Conservation (phyloP, 2,888 invertebrate species). For the Caenorhabditis sp. region DNA sequence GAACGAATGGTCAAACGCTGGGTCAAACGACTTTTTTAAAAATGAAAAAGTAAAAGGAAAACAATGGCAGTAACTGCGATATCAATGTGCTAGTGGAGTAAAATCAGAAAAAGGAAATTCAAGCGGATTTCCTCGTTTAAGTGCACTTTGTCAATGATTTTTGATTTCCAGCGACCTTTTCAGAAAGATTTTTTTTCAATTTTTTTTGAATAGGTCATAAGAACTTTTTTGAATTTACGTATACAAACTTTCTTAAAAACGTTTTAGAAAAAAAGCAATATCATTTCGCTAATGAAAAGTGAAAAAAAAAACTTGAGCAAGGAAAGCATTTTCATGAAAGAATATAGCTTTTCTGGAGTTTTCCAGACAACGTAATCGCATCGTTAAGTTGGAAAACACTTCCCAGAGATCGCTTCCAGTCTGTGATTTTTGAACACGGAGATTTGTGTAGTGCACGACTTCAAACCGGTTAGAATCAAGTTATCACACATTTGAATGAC, state of each 20-base stretch:
- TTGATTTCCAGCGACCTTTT: slow-evolving; percentile 27
- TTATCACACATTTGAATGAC: slow-evolving; percentile 33
- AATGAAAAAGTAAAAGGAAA: not conserved
- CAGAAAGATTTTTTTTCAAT: no score
- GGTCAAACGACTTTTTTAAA: slow-evolving; percentile 22
- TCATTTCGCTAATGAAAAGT: no score
- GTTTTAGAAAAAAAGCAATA: no score
- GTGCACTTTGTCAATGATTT: slow-evolving; percentile 40
- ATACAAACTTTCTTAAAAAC: no score
- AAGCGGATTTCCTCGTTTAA: slow-evolving; percentile 6
- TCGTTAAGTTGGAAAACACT: slow-evolving; percentile 6
- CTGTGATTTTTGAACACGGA: slow-evolving; percentile 23
- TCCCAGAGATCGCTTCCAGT: slow-evolving; percentile 11
- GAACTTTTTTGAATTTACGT: no score
- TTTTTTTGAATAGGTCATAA: no score
- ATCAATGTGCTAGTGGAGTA: no score
- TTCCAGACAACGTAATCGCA: slow-evolving; percentile 37
- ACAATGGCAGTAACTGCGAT: not conserved
- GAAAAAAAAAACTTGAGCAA: not conserved
- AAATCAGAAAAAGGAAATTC: slow-evolving; percentile 22
- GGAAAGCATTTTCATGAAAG: no score
- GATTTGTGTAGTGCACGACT: slow-evolving; percentile 31
- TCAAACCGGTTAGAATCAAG: slow-evolving; percentile 23
- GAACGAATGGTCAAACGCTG: slow-evolving; percentile 21
- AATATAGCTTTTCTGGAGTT: slow-evolving; percentile 6